These are phyloP conservation scores for Stenotaenia linearis DNA, from an alignment of 2,888 invertebrate genomes.

Conservation along the genomic window DNA sequence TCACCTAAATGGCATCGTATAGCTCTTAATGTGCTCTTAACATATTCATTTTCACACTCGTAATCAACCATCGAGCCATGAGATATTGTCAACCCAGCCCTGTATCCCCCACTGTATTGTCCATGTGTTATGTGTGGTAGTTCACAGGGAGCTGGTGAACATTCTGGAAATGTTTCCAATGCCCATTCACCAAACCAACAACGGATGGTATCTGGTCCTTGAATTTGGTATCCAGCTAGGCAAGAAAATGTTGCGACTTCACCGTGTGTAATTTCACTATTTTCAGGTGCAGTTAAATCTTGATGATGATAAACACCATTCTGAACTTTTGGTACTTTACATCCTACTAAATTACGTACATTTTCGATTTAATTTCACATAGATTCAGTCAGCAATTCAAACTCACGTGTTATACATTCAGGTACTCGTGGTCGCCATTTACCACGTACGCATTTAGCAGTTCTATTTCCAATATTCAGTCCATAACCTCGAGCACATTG, in stretches of 20 bases:
- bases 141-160: constrained; percentile 65
- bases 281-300: constrained; percentile 56
- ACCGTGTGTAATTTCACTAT: constrained; percentile 60
- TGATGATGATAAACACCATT: constrained; percentile 48
- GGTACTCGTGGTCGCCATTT: constrained; percentile 79
- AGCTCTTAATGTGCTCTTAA: constrained; percentile 49
- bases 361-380: too few relatives aligned
- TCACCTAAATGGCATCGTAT: constrained; percentile 61
- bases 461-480: constrained; percentile 67
- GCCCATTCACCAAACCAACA: constrained; percentile 81
- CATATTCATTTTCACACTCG: constrained; percentile 48
- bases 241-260: constrained; percentile 71
- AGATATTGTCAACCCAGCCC: constrained; percentile 71
- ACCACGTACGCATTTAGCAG: constrained; percentile 74
- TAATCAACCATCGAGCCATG: constrained; percentile 72
- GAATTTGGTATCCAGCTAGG: constrained; percentile 58
- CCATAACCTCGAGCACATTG: constrained; percentile 72
- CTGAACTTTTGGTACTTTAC: constrained; percentile 58
- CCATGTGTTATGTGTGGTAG: constrained; percentile 62
- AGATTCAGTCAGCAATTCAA: too few relatives aligned
- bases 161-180: constrained; percentile 66
- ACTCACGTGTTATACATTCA: constrained; percentile 60
- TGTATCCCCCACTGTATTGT: constrained; percentile 68
- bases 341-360: constrained; percentile 40
- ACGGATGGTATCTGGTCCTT: constrained; percentile 64